These are phyloP conservation scores for Circaetus gallicus DNA, from an alignment of 2,113 vertebrate species.

Conservation along the genomic window DNA sequence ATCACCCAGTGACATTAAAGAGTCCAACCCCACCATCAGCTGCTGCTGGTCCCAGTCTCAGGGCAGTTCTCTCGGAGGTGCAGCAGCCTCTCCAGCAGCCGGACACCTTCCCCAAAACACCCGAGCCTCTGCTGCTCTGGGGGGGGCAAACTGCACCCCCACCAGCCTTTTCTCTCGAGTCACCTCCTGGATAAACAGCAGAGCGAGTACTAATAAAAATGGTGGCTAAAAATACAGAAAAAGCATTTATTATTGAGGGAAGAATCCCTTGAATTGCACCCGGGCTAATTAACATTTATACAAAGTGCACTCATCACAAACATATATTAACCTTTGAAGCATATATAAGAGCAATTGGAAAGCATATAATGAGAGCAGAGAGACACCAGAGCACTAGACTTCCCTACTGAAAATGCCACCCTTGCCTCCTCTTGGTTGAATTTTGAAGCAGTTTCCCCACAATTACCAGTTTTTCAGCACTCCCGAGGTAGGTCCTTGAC, in stretches of 20 bases:
- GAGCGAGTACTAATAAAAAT: not conserved
- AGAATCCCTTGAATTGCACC: not conserved
- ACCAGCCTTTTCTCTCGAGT: not conserved
- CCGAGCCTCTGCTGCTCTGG: not conserved
- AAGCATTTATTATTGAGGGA: not conserved
- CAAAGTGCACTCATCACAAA: slow-evolving; percentile 49
- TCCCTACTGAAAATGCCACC: not conserved
- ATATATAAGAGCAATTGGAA: slow-evolving; percentile 11
- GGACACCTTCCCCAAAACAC: not conserved
- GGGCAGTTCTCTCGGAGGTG: not conserved
- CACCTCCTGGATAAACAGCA: not conserved
- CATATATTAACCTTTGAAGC: slow-evolving; percentile 59
- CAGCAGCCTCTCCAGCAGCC: not conserved
- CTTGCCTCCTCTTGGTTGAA: not conserved
- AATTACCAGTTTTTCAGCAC: not conserved
- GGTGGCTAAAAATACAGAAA: slow-evolving; percentile 7
- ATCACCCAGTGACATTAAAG: not conserved
- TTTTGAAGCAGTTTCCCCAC: not conserved
- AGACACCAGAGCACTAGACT: not conserved
- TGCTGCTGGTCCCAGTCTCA: not conserved
- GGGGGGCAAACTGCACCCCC: not conserved
- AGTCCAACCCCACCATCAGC: not conserved
- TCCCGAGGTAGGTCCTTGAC: not conserved
- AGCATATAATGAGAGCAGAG: slow-evolving; percentile 9
- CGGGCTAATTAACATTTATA: slow-evolving; percentile 29